Percentiles rank a stretch among this genome's conserved stretches.
These are phyloP conservation scores for Drosophila suboccidentalis DNA, from an alignment of 2,888 invertebrate species.

Conservation along the genomic window DNA sequence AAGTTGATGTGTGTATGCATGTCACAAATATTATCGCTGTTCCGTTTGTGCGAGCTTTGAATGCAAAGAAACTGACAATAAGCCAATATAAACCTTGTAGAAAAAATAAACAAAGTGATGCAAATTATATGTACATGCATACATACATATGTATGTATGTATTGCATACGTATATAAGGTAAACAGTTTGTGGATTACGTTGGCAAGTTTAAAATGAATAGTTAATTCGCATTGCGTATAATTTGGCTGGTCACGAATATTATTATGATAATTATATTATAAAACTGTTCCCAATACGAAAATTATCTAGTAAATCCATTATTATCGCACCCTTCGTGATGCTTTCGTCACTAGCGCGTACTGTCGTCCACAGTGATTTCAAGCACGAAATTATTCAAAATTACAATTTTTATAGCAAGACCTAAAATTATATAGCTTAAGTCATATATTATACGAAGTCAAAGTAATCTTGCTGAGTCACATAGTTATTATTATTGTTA, in stretches of 20 bases:
- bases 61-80: conserved; percentile 7
- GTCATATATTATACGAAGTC: not conserved
- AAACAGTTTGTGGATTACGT: not conserved
- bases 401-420: not conserved
- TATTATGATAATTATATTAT: conserved; percentile 1
- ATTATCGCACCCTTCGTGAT: too few relatives aligned
- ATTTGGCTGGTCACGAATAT: conserved; percentile 40
- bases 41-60: conserved; percentile 5
- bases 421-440: not conserved
- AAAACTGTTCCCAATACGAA: not conserved
- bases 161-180: not conserved
- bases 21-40: conserved; percentile 3
- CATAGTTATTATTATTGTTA: not conserved
- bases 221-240: not conserved
- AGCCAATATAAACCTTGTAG: not conserved
- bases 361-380: not conserved
- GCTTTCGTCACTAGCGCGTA: too few relatives aligned
- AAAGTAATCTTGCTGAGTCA: not conserved
- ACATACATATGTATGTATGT: not conserved
- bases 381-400: not conserved
- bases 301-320: not conserved
- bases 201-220: not conserved
- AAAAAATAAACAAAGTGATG: not conserved
- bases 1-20: not conserved
- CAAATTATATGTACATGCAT: not conserved